Conservation (phyloP, 1,140 invertebrate species). For the Cyclina sinensis region DNA sequence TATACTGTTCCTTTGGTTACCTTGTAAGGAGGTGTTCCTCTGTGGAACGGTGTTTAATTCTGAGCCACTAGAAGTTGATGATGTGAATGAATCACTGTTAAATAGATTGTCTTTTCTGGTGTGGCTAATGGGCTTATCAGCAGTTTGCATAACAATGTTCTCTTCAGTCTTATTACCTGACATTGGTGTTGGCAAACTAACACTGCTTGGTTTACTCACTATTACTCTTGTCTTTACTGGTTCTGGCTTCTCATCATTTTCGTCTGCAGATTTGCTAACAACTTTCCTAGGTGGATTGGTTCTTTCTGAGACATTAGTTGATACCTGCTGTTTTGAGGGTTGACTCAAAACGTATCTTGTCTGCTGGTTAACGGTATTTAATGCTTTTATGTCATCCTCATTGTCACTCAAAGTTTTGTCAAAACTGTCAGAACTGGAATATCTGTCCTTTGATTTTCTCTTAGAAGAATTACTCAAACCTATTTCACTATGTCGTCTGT, state of each 20-base stretch:
- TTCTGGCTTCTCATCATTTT: not conserved
- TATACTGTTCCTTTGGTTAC: slow-evolving; percentile 21
- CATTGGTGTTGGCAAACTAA: not conserved
- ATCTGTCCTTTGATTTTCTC: not conserved
- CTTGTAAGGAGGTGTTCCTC: not conserved
- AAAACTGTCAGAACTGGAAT: slow-evolving; percentile 12
- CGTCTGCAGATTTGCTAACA: not conserved
- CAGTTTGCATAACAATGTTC: not conserved
- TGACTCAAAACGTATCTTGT: not conserved
- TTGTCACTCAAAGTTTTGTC: not conserved
- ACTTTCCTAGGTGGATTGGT: not conserved
- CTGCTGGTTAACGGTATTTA: not conserved
- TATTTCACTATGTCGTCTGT: not conserved
- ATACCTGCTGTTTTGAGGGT: not conserved
- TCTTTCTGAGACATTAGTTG: not conserved
- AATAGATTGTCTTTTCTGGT: not conserved
- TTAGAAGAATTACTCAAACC: slow-evolving; percentile 6
- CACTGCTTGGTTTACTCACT: slow-evolving; percentile 28
- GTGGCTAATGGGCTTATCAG: not conserved
- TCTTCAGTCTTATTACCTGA: not conserved
- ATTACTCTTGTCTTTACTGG: slow-evolving; percentile 18
- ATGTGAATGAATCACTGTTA: not conserved
- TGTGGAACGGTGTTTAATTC: not conserved
- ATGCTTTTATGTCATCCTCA: not conserved
- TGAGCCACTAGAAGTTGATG: not conserved